Evolutionary conservation across 2,888 invertebrate genomes (phyloP).

Genomic region (Drosophila fungiperda): DNA sequence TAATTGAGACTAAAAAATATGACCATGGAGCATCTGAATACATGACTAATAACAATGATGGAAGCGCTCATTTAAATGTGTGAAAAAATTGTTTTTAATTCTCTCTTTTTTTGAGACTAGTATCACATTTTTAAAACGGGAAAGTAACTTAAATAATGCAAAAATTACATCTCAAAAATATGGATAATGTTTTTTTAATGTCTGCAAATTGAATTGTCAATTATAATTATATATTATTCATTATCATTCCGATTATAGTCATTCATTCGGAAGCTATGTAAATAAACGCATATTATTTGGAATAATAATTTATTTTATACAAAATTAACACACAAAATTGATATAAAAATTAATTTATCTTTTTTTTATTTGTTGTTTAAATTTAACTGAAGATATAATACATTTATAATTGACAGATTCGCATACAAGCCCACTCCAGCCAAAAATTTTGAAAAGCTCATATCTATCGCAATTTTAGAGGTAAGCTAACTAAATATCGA

Average conservation of each 20-base stretch:
- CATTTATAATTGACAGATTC: not conserved
- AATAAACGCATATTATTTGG: not conserved
- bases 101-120: not conserved
- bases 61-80: not conserved
- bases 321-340: not conserved
- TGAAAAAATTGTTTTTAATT: not conserved
- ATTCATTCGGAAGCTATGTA: not conserved
- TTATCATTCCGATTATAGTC: not conserved
- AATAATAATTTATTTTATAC: not conserved
- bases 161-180: not conserved
- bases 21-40: conserved; percentile 7
- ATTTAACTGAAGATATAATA: not conserved
- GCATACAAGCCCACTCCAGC: not conserved
- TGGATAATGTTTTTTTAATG: too few relatives aligned
- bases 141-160: not conserved
- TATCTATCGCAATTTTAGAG: not conserved
- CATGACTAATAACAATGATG: not conserved
- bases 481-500: not conserved
- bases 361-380: not conserved
- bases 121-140: not conserved
- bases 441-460: too few relatives aligned
- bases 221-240: not conserved
- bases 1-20: conserved; percentile 15
- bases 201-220: not conserved
- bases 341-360: not conserved